Evolutionary conservation across 2,797 vertebrate genomes (phyloP).

Genomic region (Botia kubotai): DNA sequence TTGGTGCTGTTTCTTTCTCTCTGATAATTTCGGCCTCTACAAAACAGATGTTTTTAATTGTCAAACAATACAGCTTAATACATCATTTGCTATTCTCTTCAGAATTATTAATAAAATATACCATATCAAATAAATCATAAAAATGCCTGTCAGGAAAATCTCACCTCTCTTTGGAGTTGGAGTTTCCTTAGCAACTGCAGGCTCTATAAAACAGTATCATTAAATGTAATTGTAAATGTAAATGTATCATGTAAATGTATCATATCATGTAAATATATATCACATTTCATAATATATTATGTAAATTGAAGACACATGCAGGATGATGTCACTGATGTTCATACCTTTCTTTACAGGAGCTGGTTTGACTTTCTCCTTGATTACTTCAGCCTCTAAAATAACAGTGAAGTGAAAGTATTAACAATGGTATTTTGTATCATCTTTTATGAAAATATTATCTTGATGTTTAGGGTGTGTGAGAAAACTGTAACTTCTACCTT

Average conservation of each 20-base stretch:
- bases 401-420: background rate
- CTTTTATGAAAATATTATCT: too few relatives aligned
- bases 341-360: conserved; percentile 40
- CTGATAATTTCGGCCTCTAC: background rate
- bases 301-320: background rate
- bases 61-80: too few relatives aligned
- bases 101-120: too few relatives aligned
- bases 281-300: too few relatives aligned
- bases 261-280: too few relatives aligned
- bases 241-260: too few relatives aligned
- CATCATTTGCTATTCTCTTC: too few relatives aligned
- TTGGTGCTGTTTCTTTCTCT: too few relatives aligned
- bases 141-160: background rate
- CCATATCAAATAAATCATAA: background rate
- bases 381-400: conserved; percentile 1
- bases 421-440: too few relatives aligned
- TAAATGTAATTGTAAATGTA: background rate
- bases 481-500: conserved; percentile 6
- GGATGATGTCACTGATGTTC: background rate
- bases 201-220: background rate
- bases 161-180: background rate
- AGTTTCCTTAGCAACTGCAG: background rate
- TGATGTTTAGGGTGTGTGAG: background rate
- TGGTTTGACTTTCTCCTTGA: conserved; percentile 59
- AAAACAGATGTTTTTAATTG: too few relatives aligned